Conservation (phyloP, 2,113 vertebrate species). For the Bucco capensis region DNA sequence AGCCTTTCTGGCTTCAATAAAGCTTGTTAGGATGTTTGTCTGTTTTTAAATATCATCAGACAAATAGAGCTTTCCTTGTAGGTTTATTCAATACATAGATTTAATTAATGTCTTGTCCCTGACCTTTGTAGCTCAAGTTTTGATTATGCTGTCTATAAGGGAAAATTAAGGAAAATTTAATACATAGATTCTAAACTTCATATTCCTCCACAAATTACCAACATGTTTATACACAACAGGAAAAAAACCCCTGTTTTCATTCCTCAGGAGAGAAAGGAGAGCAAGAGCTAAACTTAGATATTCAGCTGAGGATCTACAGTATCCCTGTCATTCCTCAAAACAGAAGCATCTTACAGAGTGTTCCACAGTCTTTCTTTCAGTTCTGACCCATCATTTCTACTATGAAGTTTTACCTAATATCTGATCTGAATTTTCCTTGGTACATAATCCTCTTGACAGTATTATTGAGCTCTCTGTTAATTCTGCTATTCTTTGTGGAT, state of each 20-base stretch:
- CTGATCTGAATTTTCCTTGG: not conserved
- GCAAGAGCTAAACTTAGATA: not conserved
- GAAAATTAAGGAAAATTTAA: not conserved
- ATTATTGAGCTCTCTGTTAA: not conserved
- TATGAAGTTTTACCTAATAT: not conserved
- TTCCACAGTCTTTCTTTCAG: not conserved
- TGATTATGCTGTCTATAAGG: not conserved
- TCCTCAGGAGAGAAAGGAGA: not conserved
- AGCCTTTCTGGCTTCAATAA: not conserved
- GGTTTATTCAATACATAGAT: not conserved
- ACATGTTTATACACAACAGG: not conserved
- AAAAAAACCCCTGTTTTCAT: not conserved
- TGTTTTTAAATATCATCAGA: not conserved
- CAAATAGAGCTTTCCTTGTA: not conserved
- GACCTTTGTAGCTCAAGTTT: not conserved
- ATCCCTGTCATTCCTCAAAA: not conserved
- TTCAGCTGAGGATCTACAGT: not conserved
- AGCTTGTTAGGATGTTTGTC: not conserved
- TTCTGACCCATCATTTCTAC: not conserved
- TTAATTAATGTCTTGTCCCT: not conserved
- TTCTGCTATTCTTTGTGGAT: not conserved
- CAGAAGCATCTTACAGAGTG: not conserved
- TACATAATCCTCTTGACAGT: not conserved
- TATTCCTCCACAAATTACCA: not conserved
- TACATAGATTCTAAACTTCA: not conserved